A percentile compares a stretch with the other conserved stretches of the same genome.
Conservation (phyloP, 2,888 invertebrate genomes). For the Drosophila melanosoma region DNA sequence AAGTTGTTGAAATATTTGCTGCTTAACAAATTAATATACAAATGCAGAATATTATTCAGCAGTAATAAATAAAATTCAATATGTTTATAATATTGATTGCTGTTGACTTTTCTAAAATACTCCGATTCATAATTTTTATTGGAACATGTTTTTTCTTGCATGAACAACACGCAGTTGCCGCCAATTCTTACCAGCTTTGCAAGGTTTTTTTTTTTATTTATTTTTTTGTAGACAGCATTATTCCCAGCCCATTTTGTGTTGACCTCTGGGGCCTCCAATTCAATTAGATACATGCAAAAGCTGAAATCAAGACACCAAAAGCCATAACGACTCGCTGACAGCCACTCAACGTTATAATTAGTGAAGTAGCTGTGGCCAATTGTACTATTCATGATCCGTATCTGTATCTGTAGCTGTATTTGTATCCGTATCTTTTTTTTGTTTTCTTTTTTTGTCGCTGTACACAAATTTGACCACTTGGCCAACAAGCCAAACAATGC, state of each 20-base stretch:
- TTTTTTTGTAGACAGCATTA: constrained; percentile 1
- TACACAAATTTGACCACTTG: constrained; percentile 14
- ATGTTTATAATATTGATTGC: too few relatives aligned
- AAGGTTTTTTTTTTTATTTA: constrained; percentile 1
- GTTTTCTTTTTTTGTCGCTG: not conserved
- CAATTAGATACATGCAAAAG: constrained; percentile 67
- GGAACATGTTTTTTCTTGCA: too few relatives aligned
- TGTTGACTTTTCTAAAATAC: too few relatives aligned
- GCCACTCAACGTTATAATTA: constrained; percentile 57
- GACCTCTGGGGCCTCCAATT: constrained; percentile 68
- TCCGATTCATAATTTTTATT: too few relatives aligned
- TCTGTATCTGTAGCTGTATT: not conserved
- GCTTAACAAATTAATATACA: too few relatives aligned
- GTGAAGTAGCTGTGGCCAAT: constrained; percentile 35
- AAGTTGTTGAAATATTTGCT: too few relatives aligned
- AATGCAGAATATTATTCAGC: too few relatives aligned
- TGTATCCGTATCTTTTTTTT: not conserved
- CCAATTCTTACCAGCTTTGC: not conserved
- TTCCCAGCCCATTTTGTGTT: constrained; percentile 60
- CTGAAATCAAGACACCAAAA: constrained; percentile 35
- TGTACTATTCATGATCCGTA: constrained; percentile 9
- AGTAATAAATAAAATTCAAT: too few relatives aligned
- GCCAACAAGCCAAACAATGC: constrained; percentile 22
- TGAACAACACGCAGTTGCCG: not conserved
- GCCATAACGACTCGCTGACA: constrained; percentile 34